Evolutionary conservation across 2,113 vertebrate genomes (phyloP).

Genomic region (Xenotilapia caudafasciata): DNA sequence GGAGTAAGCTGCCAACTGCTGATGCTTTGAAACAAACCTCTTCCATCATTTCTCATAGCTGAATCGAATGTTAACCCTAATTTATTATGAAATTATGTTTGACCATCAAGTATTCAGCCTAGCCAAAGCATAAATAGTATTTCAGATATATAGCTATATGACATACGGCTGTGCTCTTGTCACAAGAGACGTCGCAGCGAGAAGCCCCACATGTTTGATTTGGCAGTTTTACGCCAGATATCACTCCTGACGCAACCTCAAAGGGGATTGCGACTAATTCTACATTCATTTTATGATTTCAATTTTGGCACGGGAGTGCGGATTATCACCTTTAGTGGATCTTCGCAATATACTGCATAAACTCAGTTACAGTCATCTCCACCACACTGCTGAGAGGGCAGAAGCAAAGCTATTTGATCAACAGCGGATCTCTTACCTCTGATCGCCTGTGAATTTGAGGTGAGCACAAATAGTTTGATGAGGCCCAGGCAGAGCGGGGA

Average conservation of each 20-base stretch:
- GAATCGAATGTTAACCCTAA: not conserved
- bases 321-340: not conserved
- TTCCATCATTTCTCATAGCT: not conserved
- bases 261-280: not conserved
- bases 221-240: not conserved
- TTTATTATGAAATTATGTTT: not conserved
- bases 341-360: not conserved
- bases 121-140: not conserved
- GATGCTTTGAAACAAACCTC: not conserved
- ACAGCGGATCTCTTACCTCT: conserved; percentile 70
- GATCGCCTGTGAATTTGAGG: conserved; percentile 90
- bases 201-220: not conserved
- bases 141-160: not conserved
- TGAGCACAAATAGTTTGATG: conserved; percentile 91
- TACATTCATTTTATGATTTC: not conserved
- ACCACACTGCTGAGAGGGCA: not conserved
- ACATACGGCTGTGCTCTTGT: not conserved
- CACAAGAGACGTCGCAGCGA: not conserved
- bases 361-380: not conserved
- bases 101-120: not conserved
- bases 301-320: not conserved
- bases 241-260: not conserved
- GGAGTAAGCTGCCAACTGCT: not conserved
- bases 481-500: conserved; percentile 84
- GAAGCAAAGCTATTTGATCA: not conserved